A percentile compares a stretch with the other conserved stretches of the same genome.
These are phyloP conservation scores for Tanypteryx hageni DNA, from an alignment of 2,888 invertebrate species.

Conservation along the genomic window DNA sequence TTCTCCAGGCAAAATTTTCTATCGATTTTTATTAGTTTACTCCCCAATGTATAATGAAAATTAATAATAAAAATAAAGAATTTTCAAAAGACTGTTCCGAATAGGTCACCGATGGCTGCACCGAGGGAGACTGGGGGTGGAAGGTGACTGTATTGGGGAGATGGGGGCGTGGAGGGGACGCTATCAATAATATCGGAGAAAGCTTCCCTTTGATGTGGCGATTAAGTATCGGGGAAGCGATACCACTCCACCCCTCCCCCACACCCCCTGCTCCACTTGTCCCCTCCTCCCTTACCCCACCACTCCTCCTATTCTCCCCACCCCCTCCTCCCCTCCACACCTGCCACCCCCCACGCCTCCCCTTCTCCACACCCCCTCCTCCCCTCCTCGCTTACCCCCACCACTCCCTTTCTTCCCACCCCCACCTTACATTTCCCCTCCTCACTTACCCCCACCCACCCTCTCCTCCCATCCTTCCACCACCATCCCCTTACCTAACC, in stretches of 20 bases:
- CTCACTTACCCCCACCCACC: background rate
- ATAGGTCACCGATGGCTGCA: background rate
- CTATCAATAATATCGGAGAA: slow-evolving; percentile 56
- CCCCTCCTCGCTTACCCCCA: background rate
- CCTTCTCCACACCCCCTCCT: background rate
- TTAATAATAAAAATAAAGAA: background rate
- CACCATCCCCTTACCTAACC: background rate
- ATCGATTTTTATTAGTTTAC: background rate
- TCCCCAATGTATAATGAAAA: background rate
- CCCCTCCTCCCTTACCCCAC: background rate
- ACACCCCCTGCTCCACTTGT: background rate
- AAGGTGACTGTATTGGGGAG: background rate
- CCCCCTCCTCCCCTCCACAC: background rate
- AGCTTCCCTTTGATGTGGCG: slow-evolving; percentile 57
- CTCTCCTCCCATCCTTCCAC: background rate
- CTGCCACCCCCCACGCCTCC: background rate
- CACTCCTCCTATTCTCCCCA: background rate
- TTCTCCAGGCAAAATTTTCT: background rate
- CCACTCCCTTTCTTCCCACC: too few species aligned
- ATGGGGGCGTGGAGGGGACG: background rate
- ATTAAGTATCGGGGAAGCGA: slow-evolving; percentile 44
- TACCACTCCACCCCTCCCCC: background rate
- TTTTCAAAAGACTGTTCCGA: background rate
- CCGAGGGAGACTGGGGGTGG: background rate
- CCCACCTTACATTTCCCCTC: too few species aligned